Base-by-base conservation (phyloP, 2,113 vertebrate species). In the Empidonax traillii region DNA sequence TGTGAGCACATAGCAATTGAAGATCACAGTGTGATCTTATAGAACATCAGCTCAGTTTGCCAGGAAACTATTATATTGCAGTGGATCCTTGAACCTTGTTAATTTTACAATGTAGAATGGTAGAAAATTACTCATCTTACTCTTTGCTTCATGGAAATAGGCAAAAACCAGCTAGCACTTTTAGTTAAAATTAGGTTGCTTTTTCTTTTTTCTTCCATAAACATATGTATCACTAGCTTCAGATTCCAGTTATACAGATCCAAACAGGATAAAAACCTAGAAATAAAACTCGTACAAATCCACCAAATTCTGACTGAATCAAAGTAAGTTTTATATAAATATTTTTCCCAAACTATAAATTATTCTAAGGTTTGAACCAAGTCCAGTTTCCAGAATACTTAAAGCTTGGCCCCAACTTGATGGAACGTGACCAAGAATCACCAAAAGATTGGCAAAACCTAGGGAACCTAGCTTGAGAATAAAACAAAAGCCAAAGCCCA, bases 371-470 rank as follows among this genome's bases (percentile, higher is more conserved):
- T 83, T 83, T 96, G 68, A 90, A 88, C 33, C 1, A 69, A 86
- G 30, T 74, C 90, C 55, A 88, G 22, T 83, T 92, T 96, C 88
- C 75, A 90, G 49, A 82, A n/a, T 88, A 79, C 75, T 94, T 95
- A 86, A 80, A 90, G 24, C 46, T 83, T 86, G 75, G 83, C 75
- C 67, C 14, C 21, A 88, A 2, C 37, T 86, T 76, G 51, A 39
- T 90, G 90, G 44, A 95, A 86, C 11, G 15, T 28, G 27, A 82
- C 44, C 62, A 85, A 79, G 53, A 92, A 88, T 52, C 76, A 91
- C 78, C 74, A 80, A 83, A 93, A 92, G n/a, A 15, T 14, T 83
- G 79, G 85, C n/a, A 90, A 91, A 93, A 68, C 10, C 28, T n/a
- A 27, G 44, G 44, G 15, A 94, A 73, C 4, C 4, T 66, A 51